Conservation (phyloP, 1,140 invertebrate genomes). For the Heliothis virescens region DNA sequence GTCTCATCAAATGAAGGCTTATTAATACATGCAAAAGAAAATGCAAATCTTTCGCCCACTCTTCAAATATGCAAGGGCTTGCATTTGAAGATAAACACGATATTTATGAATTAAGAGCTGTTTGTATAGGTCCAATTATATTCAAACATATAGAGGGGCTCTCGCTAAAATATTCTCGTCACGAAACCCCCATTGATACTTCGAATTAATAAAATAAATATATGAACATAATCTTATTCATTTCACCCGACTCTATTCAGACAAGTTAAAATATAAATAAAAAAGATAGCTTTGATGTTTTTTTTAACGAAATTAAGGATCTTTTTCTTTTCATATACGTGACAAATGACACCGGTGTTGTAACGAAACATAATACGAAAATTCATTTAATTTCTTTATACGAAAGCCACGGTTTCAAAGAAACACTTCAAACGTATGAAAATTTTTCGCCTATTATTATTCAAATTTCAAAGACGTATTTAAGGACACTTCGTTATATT, state of each 20-base stretch:
- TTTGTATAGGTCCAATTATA: constrained; percentile 53
- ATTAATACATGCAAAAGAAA: background rate
- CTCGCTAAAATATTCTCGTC: constrained; percentile 55
- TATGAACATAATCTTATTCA: constrained; percentile 7
- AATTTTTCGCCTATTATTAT: constrained; percentile 57
- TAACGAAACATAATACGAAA: constrained; percentile 29
- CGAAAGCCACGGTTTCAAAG: constrained; percentile 52
- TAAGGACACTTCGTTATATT: constrained; percentile 36
- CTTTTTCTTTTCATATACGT: constrained; percentile 17
- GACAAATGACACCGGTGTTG: constrained; percentile 19
- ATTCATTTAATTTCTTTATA: constrained; percentile 34
- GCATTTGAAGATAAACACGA: constrained; percentile 47
- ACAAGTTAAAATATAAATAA: background rate
- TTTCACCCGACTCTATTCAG: constrained; percentile 1
- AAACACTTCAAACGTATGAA: constrained; percentile 61
- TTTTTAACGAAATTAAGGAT: constrained; percentile 24
- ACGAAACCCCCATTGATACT: constrained; percentile 42
- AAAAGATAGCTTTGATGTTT: constrained; percentile 21
- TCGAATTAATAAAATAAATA: constrained; percentile 41
- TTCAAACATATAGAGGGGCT: constrained; percentile 44
- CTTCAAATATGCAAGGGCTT: constrained; percentile 30
- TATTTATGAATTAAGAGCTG: constrained; percentile 47
- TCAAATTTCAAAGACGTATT: constrained; percentile 55
- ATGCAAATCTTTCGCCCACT: background rate
- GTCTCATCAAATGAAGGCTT: background rate